These are phyloP conservation scores for Spea multiplicata DNA, from an alignment of 2,113 vertebrate genomes.

Conservation along the genomic window DNA sequence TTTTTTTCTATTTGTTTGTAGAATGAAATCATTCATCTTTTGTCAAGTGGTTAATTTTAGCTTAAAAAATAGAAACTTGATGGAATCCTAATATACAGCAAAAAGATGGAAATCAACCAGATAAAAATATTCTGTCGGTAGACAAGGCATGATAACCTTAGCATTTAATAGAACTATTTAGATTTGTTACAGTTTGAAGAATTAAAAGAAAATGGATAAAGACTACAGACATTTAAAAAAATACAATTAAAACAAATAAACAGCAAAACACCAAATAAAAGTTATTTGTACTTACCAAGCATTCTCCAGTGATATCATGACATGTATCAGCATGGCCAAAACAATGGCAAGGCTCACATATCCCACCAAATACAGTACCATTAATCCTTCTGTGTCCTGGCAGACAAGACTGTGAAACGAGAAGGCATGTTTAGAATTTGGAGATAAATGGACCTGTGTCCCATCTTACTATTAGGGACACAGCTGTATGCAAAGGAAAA, in stretches of 20 bases:
- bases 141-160: no score
- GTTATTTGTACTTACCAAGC: constrained; percentile 67
- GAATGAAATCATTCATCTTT: background rate
- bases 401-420: constrained; percentile 69
- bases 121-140: no score
- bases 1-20: background rate
- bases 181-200: no score
- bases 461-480: background rate
- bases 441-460: no score
- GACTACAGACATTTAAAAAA: no score
- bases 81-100: no score
- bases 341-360: constrained; percentile 75
- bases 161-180: no score
- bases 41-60: no score
- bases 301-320: constrained; percentile 74
- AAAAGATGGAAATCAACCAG: no score
- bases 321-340: constrained; percentile 72
- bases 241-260: no score
- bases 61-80: no score
- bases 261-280: background rate
- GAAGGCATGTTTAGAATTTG: background rate
- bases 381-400: constrained; percentile 73
- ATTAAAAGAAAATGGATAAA: no score
- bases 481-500: background rate
- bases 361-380: constrained; percentile 69